phyloP scores from a whole-genome alignment of 2,113 vertebrate species.

The Bujurquina vittata region DNA sequence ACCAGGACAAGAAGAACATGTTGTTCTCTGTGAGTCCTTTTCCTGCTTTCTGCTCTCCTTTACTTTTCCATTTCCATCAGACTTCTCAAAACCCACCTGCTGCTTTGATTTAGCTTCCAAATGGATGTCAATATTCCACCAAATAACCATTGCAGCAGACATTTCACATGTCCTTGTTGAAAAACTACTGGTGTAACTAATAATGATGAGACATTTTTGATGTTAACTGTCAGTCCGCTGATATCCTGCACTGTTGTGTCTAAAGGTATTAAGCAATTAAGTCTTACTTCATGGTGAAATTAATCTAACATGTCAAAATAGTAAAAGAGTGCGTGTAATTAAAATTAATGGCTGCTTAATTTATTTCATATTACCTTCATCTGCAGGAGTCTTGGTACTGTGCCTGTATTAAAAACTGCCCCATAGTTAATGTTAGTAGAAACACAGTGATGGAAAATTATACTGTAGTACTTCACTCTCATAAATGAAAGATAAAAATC shows the following conservation, averaged over 20 bases:
- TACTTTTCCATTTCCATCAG: background rate
- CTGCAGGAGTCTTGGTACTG: background rate
- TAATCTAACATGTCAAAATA: background rate
- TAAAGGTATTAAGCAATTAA: background rate
- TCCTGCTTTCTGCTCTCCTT: background rate
- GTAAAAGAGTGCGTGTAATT: background rate
- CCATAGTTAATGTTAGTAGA: background rate
- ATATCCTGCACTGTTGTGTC: background rate
- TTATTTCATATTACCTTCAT: background rate
- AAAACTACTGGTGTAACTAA: background rate
- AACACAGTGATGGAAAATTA: too few relatives aligned
- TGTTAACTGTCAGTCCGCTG: background rate
- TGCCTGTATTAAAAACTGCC: background rate
- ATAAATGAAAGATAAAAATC: background rate
- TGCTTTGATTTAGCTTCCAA: background rate
- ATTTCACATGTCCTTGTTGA: background rate
- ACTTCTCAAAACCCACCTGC: background rate
- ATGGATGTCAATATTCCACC: background rate
- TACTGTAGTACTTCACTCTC: background rate
- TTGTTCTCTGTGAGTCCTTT: conserved; percentile 90
- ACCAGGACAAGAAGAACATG: conserved; percentile 99
- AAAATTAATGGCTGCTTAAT: background rate
- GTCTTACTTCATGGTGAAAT: background rate
- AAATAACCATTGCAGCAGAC: background rate
- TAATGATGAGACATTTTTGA: background rate